Conservation (phyloP, 1,140 invertebrate genomes). For the Caenorhabditis remanei region DNA sequence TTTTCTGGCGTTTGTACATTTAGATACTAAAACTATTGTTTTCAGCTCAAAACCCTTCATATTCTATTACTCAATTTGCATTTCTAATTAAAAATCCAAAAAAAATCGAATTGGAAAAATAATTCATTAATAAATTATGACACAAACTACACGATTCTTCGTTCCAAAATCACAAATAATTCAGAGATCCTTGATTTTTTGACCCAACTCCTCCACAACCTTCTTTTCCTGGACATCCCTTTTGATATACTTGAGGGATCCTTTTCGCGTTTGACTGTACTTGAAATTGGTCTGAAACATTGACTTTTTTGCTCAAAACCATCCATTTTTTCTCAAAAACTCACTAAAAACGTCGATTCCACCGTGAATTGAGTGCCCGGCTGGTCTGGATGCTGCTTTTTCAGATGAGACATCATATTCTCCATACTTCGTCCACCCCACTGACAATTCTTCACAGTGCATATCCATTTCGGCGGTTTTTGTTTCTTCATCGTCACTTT, state of each 20-base stretch:
- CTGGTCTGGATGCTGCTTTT: constrained; percentile 1
- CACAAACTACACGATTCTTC: background rate
- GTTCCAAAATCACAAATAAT: background rate
- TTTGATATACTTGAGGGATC: background rate
- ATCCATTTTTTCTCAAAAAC: background rate
- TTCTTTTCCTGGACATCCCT: background rate
- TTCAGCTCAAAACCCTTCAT: too few species aligned
- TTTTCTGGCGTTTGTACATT: too few species aligned
- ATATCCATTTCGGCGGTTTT: constrained; percentile 11
- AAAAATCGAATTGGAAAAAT: too few species aligned
- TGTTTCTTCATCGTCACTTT: background rate
- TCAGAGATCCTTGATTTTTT: constrained; percentile 19
- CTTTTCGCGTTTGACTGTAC: background rate
- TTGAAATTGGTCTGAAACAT: background rate
- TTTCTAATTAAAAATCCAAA: background rate
- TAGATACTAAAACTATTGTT: too few species aligned
- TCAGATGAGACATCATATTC: background rate
- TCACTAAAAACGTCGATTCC: background rate
- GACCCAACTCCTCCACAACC: background rate
- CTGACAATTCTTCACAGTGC: background rate
- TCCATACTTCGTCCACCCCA: background rate
- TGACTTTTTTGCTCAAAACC: background rate
- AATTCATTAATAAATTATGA: background rate
- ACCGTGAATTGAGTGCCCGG: background rate
- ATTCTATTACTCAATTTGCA: too few species aligned